Percentiles rank a stretch among this genome's conserved stretches.
Evolutionary conservation across 64 coral and sea anemone genomes (phyloP).

Genomic region (Dendronephthya gigantea): DNA sequence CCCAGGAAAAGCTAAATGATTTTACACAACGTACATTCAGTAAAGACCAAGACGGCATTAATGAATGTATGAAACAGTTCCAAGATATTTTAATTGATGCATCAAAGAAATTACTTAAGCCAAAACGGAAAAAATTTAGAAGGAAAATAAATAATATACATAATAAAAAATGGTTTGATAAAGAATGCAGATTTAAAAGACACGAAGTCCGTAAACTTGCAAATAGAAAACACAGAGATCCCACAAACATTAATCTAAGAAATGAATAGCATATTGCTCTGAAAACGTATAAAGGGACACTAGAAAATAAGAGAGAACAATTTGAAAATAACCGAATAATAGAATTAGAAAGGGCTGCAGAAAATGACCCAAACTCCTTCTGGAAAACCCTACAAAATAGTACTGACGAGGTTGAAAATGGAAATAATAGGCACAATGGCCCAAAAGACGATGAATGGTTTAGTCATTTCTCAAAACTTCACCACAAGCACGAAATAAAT

Average conservation of each 20-base stretch:
- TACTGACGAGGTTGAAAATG: background rate
- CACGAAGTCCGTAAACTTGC: background rate
- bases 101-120: background rate
- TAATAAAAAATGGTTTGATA: constrained; percentile 2
- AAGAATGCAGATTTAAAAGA: background rate
- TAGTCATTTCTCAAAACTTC: background rate
- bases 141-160: background rate
- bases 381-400: background rate
- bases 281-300: background rate
- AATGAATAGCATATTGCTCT: background rate
- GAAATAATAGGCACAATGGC: background rate
- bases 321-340: background rate
- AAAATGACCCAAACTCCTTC: background rate
- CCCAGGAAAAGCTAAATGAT: too few species aligned
- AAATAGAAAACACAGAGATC: constrained; percentile 4
- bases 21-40: too few species aligned
- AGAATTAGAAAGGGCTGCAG: background rate
- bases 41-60: background rate
- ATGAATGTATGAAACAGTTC: background rate
- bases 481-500: background rate
- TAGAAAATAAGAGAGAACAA: background rate
- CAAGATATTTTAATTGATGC: background rate
- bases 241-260: background rate
- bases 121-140: background rate
- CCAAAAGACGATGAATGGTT: background rate